A percentile compares a stretch with the other conserved stretches of the same genome.
These are phyloP conservation scores for Odontesthes bonariensis DNA, from an alignment of 2,113 vertebrate species.

Conservation along the genomic window DNA sequence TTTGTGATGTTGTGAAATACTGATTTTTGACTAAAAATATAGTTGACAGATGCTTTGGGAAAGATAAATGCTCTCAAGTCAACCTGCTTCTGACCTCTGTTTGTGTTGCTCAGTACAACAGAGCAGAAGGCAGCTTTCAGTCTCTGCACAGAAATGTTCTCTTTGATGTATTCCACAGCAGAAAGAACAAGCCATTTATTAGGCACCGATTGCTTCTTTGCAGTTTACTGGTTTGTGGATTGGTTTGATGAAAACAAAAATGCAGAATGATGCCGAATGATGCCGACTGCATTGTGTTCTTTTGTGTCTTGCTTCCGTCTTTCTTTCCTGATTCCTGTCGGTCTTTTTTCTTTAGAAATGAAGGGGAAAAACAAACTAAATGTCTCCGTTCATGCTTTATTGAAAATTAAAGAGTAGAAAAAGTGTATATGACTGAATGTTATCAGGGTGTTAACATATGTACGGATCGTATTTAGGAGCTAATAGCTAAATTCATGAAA, in stretches of 20 bases:
- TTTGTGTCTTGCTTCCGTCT: not conserved
- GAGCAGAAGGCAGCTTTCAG: not conserved
- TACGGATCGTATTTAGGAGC: too few species aligned
- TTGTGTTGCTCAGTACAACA: constrained; percentile 2
- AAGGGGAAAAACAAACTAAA: too few species aligned
- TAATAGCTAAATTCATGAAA: too few species aligned
- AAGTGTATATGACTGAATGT: too few species aligned
- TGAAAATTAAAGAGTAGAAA: too few species aligned
- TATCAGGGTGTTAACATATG: too few species aligned
- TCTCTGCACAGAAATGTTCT: not conserved
- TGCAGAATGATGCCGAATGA: too few species aligned
- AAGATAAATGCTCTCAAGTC: constrained; percentile 3
- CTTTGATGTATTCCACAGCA: constrained; percentile 3
- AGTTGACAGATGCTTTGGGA: not conserved
- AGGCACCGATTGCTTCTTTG: constrained; percentile 6
- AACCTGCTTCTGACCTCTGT: constrained; percentile 37
- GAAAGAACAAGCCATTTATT: constrained; percentile 34
- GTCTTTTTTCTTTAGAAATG: not conserved
- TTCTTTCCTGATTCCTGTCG: too few species aligned
- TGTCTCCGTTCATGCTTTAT: too few species aligned
- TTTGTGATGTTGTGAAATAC: not conserved
- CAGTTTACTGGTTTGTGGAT: not conserved
- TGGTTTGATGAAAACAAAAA: not conserved
- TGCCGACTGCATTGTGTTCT: not conserved
- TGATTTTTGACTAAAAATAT: constrained; percentile 4